Evolutionary conservation across 2,113 vertebrate species (phyloP), one percentile per base, ranked within the genome.

Genomic region (Muntiacus reevesi): DNA sequence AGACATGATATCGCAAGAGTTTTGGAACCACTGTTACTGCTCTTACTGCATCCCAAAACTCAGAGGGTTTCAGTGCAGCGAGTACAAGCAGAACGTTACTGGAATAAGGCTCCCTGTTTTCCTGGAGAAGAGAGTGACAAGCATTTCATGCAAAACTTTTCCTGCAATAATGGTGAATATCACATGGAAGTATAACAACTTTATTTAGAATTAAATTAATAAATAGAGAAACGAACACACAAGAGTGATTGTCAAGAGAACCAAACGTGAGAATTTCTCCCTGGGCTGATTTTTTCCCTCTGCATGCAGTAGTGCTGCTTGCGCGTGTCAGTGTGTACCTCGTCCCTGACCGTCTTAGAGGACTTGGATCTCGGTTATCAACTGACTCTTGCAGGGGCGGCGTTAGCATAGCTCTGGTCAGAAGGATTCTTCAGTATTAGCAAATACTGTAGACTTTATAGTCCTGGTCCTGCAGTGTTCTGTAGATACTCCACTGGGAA

Each of bases 1-100:
- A 99, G 99, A 98, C 99, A 99, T 91, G 99, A 99, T 96, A 99
- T 99, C 71, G 99, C 99, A 78, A 99, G 99, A 36, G 99, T 99
- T 90, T 99, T 99, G 50, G 99, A 99, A 97, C 99, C 99, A 45
- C 99, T 99, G 81, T 99, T 99, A 1, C 98, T 99, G 10, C 98
- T 99, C 45, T 98, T 99, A 90, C 99, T 99, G 28, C 99, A 99
- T 97, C 99, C 99, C 16, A 99, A 99, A 98, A 99, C 99, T 85
- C 99, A 99, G 94, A 98, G 99, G 12, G 99, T 99, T 93, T 99
- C 99, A 74, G 99, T 99, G 97, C 99, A 99, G 97, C 99, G 99
- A 84, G 99, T 99, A 15, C 99, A 99, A 97, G 99, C 99, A 50
- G 99, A 99, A 93, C 99, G 99, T 67, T 99, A 99, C 89, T 99